Conservation (phyloP, 1,140 invertebrate genomes). For the Piezodorus guildinii region DNA sequence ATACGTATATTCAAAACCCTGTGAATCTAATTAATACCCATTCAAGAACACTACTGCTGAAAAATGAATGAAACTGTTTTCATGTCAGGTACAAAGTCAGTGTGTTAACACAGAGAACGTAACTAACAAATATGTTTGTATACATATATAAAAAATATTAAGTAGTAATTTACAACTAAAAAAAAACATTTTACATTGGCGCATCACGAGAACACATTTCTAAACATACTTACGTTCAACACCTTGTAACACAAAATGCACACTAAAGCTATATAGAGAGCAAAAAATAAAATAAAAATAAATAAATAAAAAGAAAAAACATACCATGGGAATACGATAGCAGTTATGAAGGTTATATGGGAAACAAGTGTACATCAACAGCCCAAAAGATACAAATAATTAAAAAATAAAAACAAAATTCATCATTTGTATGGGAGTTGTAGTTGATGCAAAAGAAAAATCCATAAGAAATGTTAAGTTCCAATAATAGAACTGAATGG, state of each 20-base stretch:
- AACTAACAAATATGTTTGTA: not conserved
- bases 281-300: not conserved
- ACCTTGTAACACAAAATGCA: conserved; percentile 20
- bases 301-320: conserved; percentile 3
- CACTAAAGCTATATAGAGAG: conserved; percentile 22
- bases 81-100: no score
- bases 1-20: no score
- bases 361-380: conserved; percentile 8
- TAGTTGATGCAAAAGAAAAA: conserved; percentile 4
- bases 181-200: conserved; percentile 16
- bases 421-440: not conserved
- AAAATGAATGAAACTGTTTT: no score
- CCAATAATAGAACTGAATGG: not conserved
- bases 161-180: conserved; percentile 21
- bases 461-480: not conserved
- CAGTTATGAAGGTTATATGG: not conserved
- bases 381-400: not conserved
- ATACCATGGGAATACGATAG: conserved; percentile 20
- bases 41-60: no score
- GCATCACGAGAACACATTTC: conserved; percentile 20
- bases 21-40: no score
- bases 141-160: conserved; percentile 7
- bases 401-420: conserved; percentile 11
- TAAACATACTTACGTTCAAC: conserved; percentile 24
- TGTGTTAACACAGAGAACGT: no score